Evolutionary conservation across 2,797 vertebrate species (phyloP), one percentile per base, ranked within the genome.

Genomic region (Enteromius paludinosus): DNA sequence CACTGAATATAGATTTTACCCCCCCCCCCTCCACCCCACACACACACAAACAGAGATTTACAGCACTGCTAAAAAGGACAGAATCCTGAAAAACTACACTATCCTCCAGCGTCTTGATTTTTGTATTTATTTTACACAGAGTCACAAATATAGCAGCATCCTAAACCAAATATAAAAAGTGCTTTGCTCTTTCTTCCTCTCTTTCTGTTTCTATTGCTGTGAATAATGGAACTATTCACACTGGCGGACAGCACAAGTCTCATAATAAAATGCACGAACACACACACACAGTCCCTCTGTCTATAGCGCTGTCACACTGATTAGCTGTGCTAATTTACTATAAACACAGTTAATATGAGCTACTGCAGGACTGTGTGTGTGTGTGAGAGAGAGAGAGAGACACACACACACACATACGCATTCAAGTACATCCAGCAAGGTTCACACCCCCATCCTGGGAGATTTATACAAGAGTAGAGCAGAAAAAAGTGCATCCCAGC

Each of bases 241-340:
- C n/a, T 69, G 52, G 41, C 52, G 69, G 73, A 76, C 62, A 83
- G 38, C 65, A 76, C 65, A 83, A 70, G 73, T 69, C 81, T 61
- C 38, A 47, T 75, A 82, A 82, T 81, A 47, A 81, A 52, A 82
- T 33, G 7, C 75, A 23, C 28, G 25, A 47, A 47, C 77, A 70
- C 28, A 79, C 86, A 81, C 81, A 74, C 45, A 74, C 80, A 49
- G 61, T 62, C 23, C 59, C 72, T 77, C 78, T 76, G 62, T 70
- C 25, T 87, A 2, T 72, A 64, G 75, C 0, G 25, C 74, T 54
- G 79, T 72, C 87, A 89, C 87, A 90, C 92, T 83, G 73, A 77
- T 83, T 83, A 83, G 81, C 81, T 61, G 62, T 76, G 81, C 73
- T 83, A 83, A 83, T 83, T 83, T 77, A 83, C 81, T 83, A 70